Evolutionary conservation across 2,113 vertebrate genomes (phyloP), one percentile per base, ranked within the genome.

Genomic region (Columba janthina): DNA sequence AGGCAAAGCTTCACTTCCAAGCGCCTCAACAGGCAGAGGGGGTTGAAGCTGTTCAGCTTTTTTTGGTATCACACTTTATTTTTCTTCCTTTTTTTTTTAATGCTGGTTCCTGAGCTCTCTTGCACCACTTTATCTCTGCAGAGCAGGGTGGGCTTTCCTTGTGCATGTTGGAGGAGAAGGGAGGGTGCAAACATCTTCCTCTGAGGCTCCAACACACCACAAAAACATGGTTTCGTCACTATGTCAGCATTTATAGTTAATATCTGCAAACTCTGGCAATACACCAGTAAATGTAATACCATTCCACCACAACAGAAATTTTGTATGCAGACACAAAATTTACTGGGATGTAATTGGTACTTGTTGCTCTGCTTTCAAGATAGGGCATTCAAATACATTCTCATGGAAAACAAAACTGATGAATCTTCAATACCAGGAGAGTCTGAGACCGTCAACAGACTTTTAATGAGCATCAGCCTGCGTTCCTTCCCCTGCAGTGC

Each of bases 331-430:
- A n/a, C 40, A 25, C 57, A 53, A 29, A 24, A 34, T 86, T 75
- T 75, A 50, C 77, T 75, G 22, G 70, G 46, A 61, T 89, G 46
- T 82, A 92, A 94, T 78, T 85, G 84, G 58, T 91, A 85, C 42
- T 62, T 89, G 17, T 73, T 96, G 78, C 89, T 96, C 79, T n/a
- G 62, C 85, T 96, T 96, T 94, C 81, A 80, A 79, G 85, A 88
- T 36, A 26, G n/a, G 82, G 74, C 70, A 70, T 90, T 94, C 71
- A 51, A 56, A 82, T 53, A 57, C 29, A 31, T 77, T 73, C 71
- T 75, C 1, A 11, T 57, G 74, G 89, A 89, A 89, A 91, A 64
- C 82, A 32, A 85, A 80, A 38, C 69, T n/a, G 86, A 83, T 87
- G 78, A 88, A 57, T 85, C 88, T 83, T 80, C 89, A 85, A 38